phyloP scores from a whole-genome alignment of 53 echinoderm and acorn worm genomes.

The Pentamera pediparva region DNA sequence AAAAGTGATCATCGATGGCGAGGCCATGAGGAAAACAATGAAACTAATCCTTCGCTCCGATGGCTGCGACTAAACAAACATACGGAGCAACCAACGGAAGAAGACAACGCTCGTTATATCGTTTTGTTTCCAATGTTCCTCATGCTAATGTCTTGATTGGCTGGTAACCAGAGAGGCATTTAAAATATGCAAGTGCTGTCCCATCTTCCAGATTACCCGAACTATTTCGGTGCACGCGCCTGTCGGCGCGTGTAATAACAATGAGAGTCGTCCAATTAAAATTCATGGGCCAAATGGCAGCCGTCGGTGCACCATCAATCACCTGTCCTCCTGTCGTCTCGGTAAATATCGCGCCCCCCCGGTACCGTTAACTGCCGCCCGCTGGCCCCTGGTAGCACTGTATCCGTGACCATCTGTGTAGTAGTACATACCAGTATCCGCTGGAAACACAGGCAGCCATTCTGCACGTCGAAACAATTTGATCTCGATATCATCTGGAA shows the following conservation, averaged over 20 bases:
- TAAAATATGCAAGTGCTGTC: constrained; percentile 23
- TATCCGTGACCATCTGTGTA: too few species aligned
- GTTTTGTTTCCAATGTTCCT: constrained; percentile 18
- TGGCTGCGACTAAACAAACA: constrained; percentile 25
- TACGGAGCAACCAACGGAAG: constrained; percentile 29
- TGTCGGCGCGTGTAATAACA: constrained; percentile 17
- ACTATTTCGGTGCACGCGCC: constrained; percentile 29
- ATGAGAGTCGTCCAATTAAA: constrained; percentile 29
- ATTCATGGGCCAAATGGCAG: constrained; percentile 12
- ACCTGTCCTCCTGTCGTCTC: too few species aligned
- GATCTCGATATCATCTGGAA: too few species aligned
- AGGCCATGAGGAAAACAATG: too few species aligned
- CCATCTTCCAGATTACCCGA: constrained; percentile 24
- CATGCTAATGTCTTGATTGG: constrained; percentile 13
- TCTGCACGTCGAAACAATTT: too few species aligned
- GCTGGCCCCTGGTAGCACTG: too few species aligned
- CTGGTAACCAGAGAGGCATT: constrained; percentile 35
- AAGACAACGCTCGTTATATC: constrained; percentile 4
- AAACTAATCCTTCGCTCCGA: not conserved
- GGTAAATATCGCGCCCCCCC: too few species aligned
- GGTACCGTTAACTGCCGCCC: too few species aligned
- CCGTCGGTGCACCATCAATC: constrained; percentile 6
- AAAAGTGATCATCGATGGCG: too few species aligned
- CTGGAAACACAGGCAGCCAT: too few species aligned
- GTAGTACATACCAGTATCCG: too few species aligned